Percentiles rank a stretch among this genome's conserved stretches.
These are phyloP conservation scores for Dicycla oo DNA, from an alignment of 2,888 invertebrate genomes.

Conservation along the genomic window DNA sequence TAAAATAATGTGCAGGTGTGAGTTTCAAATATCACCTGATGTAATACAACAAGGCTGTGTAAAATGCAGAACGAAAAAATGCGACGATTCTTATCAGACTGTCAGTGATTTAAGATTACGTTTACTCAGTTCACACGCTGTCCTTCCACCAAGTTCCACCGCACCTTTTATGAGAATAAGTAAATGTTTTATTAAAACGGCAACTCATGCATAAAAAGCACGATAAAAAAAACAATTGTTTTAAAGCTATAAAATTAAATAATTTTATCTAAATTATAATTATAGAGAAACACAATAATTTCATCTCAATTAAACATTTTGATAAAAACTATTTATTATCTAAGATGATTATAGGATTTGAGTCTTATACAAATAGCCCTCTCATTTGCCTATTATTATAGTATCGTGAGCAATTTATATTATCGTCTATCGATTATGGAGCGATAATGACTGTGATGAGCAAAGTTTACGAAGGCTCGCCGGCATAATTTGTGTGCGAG, in stretches of 20 bases:
- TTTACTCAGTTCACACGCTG: conserved; percentile 39
- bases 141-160: conserved; percentile 7
- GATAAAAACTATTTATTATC: conserved; percentile 35
- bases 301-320: conserved; percentile 20
- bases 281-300: conserved; percentile 8
- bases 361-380: conserved; percentile 39
- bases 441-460: conserved; percentile 67
- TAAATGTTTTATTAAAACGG: conserved; percentile 6
- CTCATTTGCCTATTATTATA: conserved; percentile 34
- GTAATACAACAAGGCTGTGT: background rate
- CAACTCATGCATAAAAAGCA: background rate
- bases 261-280: background rate
- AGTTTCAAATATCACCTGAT: background rate
- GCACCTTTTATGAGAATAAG: background rate
- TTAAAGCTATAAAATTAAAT: background rate
- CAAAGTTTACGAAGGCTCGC: conserved; percentile 42
- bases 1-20: background rate
- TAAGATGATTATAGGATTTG: conserved; percentile 29
- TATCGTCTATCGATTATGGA: conserved; percentile 63
- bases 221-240: background rate
- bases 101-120: conserved; percentile 5
- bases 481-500: conserved; percentile 60
- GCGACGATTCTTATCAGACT: conserved; percentile 18
- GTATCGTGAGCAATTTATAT: conserved; percentile 68
- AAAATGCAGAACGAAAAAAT: background rate